A percentile compares a stretch with the other conserved stretches of the same genome.
phyloP scores from a whole-genome alignment of 2,888 invertebrate genomes.

The Brenthis ino region DNA sequence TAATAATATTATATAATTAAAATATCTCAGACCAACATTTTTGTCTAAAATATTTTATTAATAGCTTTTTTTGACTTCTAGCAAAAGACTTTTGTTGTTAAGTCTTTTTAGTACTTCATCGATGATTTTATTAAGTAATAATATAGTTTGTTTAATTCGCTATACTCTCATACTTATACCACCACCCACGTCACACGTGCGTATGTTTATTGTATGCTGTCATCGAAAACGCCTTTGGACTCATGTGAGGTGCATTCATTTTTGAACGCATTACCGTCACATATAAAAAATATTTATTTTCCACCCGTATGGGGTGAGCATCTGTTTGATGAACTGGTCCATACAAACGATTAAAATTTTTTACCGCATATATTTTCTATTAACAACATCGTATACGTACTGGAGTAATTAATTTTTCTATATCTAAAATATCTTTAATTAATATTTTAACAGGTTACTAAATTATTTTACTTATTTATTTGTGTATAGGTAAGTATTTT shows the following conservation, averaged over 20 bases:
- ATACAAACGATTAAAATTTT: conserved; percentile 11
- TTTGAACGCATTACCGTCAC: conserved; percentile 36
- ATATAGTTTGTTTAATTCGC: neutral
- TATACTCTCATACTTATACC: conserved; percentile 20
- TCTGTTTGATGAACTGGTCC: conserved; percentile 27
- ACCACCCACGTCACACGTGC: conserved; percentile 41
- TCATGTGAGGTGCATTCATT: conserved; percentile 40
- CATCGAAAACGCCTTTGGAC: conserved; percentile 44
- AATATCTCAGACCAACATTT: too few relatives aligned
- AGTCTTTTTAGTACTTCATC: too few relatives aligned
- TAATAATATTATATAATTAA: too few relatives aligned
- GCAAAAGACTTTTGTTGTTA: too few relatives aligned
- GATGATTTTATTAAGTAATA: too few relatives aligned
- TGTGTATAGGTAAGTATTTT: too few relatives aligned
- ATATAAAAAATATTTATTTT: conserved; percentile 43
- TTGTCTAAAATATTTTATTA: too few relatives aligned
- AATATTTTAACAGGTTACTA: too few relatives aligned
- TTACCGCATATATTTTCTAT: conserved; percentile 9
- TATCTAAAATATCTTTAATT: neutral
- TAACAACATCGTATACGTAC: conserved; percentile 8
- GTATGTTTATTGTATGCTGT: conserved; percentile 48
- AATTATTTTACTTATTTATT: too few relatives aligned
- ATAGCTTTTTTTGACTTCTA: too few relatives aligned
- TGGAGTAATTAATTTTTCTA: conserved; percentile 7
- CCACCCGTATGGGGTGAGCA: conserved; percentile 28